phyloP scores from a whole-genome alignment of 2,888 invertebrate genomes.

The Chymomyza caudatula region DNA sequence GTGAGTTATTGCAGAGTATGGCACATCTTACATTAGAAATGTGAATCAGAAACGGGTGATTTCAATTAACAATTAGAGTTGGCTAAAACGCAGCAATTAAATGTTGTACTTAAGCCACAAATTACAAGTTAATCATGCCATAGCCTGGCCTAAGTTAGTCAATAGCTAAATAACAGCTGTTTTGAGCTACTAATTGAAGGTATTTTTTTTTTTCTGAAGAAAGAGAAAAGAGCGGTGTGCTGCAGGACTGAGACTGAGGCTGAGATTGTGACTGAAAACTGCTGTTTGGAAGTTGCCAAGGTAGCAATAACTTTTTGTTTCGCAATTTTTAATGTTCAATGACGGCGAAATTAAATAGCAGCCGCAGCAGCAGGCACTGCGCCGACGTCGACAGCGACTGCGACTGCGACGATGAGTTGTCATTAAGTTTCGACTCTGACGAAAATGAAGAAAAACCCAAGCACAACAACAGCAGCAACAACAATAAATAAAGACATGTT shows the following conservation, averaged over 20 bases:
- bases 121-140: not conserved
- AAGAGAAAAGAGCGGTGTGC: not conserved
- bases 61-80: too few species aligned
- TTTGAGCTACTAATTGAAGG: not conserved
- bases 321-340: not conserved
- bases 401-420: not conserved
- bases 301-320: not conserved
- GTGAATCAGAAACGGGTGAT: too few species aligned
- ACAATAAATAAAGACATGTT: conserved; percentile 29
- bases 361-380: not conserved
- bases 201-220: not conserved
- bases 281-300: not conserved
- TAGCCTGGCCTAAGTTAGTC: not conserved
- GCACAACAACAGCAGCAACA: conserved; percentile 8
- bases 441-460: conserved; percentile 6
- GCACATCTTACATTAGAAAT: too few species aligned
- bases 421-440: not conserved
- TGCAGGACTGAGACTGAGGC: too few species aligned
- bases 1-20: too few species aligned
- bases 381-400: not conserved
- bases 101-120: too few species aligned
- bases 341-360: not conserved
- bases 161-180: not conserved
- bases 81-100: too few species aligned
- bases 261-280: not conserved